phyloP scores from a whole-genome alignment of 2,113 vertebrate genomes.

The Melanerpes formicivorus region DNA sequence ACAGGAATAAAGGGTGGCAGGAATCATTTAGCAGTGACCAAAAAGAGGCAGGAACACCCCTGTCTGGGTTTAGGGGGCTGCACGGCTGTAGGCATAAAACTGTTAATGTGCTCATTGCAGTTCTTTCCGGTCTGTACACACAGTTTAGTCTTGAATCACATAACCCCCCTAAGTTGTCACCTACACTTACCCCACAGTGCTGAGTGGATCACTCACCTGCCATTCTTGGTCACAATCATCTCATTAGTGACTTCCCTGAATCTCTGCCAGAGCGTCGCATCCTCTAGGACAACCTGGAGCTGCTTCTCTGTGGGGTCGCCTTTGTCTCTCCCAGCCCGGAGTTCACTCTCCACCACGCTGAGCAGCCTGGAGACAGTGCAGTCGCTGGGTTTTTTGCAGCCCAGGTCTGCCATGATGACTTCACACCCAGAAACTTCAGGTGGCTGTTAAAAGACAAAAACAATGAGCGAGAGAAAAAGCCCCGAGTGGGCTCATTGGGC shows the following conservation, averaged over 20 bases:
- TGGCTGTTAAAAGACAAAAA: constrained; percentile 57
- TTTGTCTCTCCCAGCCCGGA: constrained; percentile 90
- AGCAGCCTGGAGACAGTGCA: constrained; percentile 88
- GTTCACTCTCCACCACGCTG: constrained; percentile 88
- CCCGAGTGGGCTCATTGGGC: not conserved
- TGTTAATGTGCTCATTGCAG: not conserved
- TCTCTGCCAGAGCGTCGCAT: constrained; percentile 90
- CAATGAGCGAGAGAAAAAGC: not conserved
- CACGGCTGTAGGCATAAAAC: not conserved
- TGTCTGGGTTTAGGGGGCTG: not conserved
- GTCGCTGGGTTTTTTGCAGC: constrained; percentile 64
- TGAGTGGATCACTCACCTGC: constrained; percentile 82
- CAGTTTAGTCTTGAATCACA: not conserved
- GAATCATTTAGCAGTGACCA: not conserved
- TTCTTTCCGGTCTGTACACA: not conserved
- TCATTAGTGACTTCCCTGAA: constrained; percentile 95
- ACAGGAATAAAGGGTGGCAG: not conserved
- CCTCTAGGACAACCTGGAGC: constrained; percentile 90
- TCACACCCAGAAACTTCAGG: constrained; percentile 58
- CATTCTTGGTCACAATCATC: constrained; percentile 99
- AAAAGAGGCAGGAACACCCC: not conserved
- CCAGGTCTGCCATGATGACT: constrained; percentile 67
- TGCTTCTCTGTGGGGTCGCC: constrained; percentile 94
- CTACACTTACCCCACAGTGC: not conserved
- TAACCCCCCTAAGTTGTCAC: not conserved